Evolutionary conservation across 2,113 vertebrate genomes (phyloP).

Genomic region (Regulus satrapa): DNA sequence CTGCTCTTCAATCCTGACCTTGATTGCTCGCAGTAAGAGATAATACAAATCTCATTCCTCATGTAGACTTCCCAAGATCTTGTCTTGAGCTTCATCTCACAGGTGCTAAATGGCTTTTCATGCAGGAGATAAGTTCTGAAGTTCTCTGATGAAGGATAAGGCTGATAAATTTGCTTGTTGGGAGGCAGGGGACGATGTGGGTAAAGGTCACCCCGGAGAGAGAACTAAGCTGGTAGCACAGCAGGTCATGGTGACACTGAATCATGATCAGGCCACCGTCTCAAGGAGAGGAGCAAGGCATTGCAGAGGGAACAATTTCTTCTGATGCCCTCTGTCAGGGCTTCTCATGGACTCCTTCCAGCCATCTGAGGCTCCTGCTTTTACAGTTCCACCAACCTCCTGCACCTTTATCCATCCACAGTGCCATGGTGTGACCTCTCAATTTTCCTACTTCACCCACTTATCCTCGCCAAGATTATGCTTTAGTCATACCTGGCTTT

Average conservation of each 20-base stretch:
- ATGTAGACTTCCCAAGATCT: neutral
- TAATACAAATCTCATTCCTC: neutral
- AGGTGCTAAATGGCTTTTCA: neutral
- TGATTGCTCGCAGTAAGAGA: neutral
- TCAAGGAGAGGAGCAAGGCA: neutral
- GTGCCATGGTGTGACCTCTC: neutral
- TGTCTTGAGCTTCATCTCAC: neutral
- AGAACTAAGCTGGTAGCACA: neutral
- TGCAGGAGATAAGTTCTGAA: neutral
- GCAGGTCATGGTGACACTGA: neutral
- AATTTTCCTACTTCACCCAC: neutral
- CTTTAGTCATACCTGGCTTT: neutral
- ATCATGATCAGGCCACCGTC: neutral
- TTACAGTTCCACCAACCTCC: neutral
- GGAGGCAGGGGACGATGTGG: accelerated
- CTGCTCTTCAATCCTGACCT: neutral
- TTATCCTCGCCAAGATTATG: neutral
- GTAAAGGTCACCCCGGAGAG: neutral
- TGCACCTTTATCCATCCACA: neutral
- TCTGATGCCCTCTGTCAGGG: neutral
- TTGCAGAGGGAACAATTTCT: neutral
- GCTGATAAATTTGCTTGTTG: neutral
- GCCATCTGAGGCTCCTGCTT: neutral
- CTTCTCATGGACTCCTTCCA: neutral
- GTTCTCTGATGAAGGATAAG: neutral